Conservation (phyloP, 1,140 invertebrate genomes). For the Reticulitermes speratus region DNA sequence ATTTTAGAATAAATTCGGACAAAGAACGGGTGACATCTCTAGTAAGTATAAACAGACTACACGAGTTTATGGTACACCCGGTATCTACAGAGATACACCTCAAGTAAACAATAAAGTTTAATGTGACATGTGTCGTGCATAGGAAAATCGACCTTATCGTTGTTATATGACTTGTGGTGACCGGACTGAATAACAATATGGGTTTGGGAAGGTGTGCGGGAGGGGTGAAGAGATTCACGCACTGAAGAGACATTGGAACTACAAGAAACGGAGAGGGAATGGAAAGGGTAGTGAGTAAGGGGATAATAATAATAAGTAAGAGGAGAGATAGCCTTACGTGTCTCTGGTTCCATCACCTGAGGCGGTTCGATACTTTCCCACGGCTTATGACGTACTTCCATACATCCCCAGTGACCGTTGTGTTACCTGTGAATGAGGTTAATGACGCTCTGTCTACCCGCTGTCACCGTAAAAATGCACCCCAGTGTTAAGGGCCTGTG, state of each 20-base stretch:
- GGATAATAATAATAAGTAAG: constrained; percentile 30
- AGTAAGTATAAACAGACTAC: too few species aligned
- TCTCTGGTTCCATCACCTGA: constrained; percentile 21
- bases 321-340: constrained; percentile 26
- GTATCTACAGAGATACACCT: background rate
- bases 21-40: too few species aligned
- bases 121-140: constrained; percentile 14
- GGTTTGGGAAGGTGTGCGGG: background rate
- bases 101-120: constrained; percentile 17
- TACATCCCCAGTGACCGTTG: background rate
- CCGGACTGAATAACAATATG: constrained; percentile 8
- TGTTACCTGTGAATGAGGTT: background rate
- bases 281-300: background rate
- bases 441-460: background rate
- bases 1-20: too few species aligned
- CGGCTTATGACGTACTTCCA: constrained; percentile 28
- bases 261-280: background rate
- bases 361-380: constrained; percentile 31
- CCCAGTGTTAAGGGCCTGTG: background rate
- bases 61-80: background rate
- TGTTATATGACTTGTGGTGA: constrained; percentile 18
- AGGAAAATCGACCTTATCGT: constrained; percentile 15
- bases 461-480: background rate
- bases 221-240: constrained; percentile 5
- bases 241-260: constrained; percentile 9